Base-by-base conservation (phyloP, 1,140 invertebrate species). In the Agrypnia vestita region DNA sequence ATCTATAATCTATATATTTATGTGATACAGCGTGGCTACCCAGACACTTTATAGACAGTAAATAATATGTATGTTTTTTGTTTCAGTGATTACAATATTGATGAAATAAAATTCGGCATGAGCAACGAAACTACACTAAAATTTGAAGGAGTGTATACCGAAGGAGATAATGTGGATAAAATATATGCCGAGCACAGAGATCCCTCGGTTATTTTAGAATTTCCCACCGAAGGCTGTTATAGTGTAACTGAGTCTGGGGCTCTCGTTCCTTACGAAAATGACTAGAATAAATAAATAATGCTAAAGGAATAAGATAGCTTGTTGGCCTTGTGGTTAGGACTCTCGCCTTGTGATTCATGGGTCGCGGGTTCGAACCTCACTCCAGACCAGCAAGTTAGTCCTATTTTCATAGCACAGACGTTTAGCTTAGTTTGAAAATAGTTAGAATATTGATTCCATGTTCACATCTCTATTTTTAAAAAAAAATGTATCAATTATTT, bases 211-310 rank as follows among this genome's bases (percentile, higher is more conserved):
- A 47, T 83, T 19, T 25, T 73, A 15, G 81, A 77, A 46, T 82
- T 80, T n/a, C 55, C 82, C 80, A 83, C 87, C 51, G 85, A 86
- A 51, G 86, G 85, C n/a, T 85, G 84, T 78, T 88, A 87, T 74
- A 87, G 85, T 71, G 87, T 88, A 9, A 87, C 87, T 62, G 85
- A 86, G 80, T 86, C 86, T 46, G 87, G 85, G 51, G 82, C 84
- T 13, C 84, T 88, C 21, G 86, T 88, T 56, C 85, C 87, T 9
- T 88, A 82, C 64, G 44, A 69, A 69, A 69, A 49, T 15, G 43
- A 46, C 10, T 64, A 64, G n/a, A 51, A 13, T 35, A 35, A 35
- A 35, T 35, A 35, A 35, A 35, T 35, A 35, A 6, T 35, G 25
- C 6, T 35, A 35, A 35, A 35, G 25, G 1, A 35, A 35, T 3